These are phyloP conservation scores for Venturia canescens DNA, from an alignment of 1,140 invertebrate genomes.

Conservation along the genomic window DNA sequence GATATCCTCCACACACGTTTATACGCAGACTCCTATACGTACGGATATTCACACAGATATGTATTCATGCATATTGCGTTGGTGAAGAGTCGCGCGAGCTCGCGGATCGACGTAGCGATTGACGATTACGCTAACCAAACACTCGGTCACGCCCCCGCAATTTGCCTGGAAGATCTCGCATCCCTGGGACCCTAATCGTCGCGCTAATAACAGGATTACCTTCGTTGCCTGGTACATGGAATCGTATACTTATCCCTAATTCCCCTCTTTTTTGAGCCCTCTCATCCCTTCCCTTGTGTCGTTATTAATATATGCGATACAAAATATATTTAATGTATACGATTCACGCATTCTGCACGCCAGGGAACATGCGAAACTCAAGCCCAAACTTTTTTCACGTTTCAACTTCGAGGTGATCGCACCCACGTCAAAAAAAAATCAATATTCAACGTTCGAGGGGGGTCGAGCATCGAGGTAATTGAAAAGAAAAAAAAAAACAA, in stretches of 20 bases:
- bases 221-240: constrained; percentile 53
- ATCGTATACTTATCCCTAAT: constrained; percentile 72
- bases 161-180: constrained; percentile 65
- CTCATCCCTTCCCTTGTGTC: constrained; percentile 44
- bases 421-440: constrained; percentile 16
- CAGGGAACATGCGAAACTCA: neutral
- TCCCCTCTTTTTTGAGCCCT: constrained; percentile 47
- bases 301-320: constrained; percentile 69
- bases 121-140: constrained; percentile 71
- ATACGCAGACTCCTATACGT: neutral
- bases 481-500: neutral
- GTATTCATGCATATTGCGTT: neutral
- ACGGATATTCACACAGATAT: neutral
- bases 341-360: constrained; percentile 27
- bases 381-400: neutral
- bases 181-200: constrained; percentile 64
- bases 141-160: constrained; percentile 69
- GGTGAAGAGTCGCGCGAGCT: constrained; percentile 27
- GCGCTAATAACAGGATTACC: constrained; percentile 70
- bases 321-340: constrained; percentile 47
- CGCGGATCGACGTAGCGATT: constrained; percentile 59
- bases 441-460: constrained; percentile 9
- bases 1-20: too few species aligned
- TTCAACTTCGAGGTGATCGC: neutral
- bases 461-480: constrained; percentile 1